These are phyloP conservation scores for Tenthredo scrophulariae DNA, from an alignment of 2,888 invertebrate species.

Conservation along the genomic window DNA sequence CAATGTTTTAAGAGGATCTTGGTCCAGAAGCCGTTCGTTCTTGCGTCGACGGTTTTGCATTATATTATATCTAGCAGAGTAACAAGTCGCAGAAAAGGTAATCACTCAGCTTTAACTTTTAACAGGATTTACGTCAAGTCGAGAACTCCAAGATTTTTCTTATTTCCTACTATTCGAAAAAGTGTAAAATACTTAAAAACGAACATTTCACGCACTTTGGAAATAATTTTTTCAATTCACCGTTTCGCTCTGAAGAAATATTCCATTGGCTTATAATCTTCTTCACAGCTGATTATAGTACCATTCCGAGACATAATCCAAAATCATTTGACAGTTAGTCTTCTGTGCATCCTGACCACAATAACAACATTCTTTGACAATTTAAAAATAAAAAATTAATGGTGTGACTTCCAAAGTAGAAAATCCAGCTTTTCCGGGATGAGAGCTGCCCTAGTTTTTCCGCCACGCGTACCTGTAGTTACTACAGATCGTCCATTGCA, in stretches of 20 bases:
- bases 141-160: background rate
- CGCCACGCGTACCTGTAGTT: background rate
- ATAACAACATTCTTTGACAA: no score
- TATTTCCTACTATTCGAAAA: background rate
- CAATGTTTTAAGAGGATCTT: slow-evolving; percentile 44
- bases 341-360: no score
- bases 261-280: background rate
- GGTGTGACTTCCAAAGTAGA: background rate
- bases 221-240: background rate
- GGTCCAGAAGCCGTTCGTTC: background rate
- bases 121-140: background rate
- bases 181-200: no score
- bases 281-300: background rate
- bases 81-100: background rate
- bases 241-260: background rate
- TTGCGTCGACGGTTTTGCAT: background rate
- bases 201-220: no score
- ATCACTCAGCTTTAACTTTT: background rate
- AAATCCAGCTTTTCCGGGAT: background rate
- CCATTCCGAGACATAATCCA: background rate
- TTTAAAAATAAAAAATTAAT: background rate
- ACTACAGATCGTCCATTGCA: background rate
- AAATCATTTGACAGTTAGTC: no score
- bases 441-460: background rate
- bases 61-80: background rate